Evolutionary conservation across 2,888 invertebrate genomes (phyloP).

Genomic region (Phyto melanocephala): DNA sequence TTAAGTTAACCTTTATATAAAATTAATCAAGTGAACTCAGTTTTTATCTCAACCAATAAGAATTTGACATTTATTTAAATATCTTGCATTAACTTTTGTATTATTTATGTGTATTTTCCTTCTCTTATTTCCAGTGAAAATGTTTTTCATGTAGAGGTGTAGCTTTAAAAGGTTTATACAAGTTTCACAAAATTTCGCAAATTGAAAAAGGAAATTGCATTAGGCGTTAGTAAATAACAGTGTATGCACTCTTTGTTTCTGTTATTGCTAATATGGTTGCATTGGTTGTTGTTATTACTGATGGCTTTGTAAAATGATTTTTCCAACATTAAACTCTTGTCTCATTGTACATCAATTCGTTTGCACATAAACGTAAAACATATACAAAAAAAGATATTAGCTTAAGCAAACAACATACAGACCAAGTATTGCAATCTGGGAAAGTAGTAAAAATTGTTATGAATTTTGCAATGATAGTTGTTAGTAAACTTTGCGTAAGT

Average conservation of each 20-base stretch:
- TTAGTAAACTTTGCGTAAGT: too few species aligned
- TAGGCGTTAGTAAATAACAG: constrained; percentile 45
- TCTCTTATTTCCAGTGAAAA: too few species aligned
- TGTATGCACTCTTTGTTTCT: constrained; percentile 10
- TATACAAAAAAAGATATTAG: neutral
- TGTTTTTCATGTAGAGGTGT: neutral
- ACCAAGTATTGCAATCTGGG: neutral
- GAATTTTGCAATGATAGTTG: too few species aligned
- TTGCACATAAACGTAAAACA: neutral
- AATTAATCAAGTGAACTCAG: too few species aligned
- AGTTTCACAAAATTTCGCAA: constrained; percentile 34
- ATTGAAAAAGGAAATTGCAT: constrained; percentile 50
- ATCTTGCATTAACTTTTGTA: too few species aligned
- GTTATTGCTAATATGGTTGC: neutral
- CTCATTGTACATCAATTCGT: neutral
- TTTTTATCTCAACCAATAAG: too few species aligned
- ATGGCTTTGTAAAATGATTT: neutral
- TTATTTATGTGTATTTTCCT: too few species aligned
- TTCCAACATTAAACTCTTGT: neutral
- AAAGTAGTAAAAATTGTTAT: too few species aligned
- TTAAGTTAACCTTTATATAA: too few species aligned
- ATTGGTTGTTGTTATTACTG: neutral
- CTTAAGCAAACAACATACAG: neutral
- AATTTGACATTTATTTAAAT: too few species aligned
- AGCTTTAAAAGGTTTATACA: constrained; percentile 35